A percentile compares a stretch with the other conserved stretches of the same genome.
phyloP scores from a whole-genome alignment of 2,888 invertebrate species.

The Pristionchus japonicus region DNA sequence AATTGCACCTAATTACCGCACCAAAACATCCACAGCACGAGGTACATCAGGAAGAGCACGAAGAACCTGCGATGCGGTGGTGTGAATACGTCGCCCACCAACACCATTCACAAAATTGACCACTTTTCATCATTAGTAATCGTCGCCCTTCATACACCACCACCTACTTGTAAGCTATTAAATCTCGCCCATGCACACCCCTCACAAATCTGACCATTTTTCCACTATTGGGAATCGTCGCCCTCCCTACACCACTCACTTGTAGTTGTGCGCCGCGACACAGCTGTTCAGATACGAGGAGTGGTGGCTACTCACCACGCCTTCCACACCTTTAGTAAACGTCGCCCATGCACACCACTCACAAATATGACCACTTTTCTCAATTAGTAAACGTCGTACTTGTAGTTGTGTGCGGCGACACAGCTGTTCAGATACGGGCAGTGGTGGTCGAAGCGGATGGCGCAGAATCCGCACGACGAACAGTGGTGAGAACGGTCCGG shows the following conservation, averaged over 20 bases:
- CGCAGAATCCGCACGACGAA: slow-evolving; percentile 36
- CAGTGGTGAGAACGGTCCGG: slow-evolving; percentile 39
- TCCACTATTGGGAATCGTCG: background rate
- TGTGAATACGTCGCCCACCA: background rate
- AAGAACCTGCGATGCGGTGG: slow-evolving; percentile 13
- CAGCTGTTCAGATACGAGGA: slow-evolving; percentile 42
- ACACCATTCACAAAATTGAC: background rate
- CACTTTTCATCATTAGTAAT: background rate
- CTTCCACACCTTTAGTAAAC: too few species aligned
- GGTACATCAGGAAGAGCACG: slow-evolving; percentile 37
- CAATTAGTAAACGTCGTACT: slow-evolving; percentile 9
- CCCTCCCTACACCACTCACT: too few species aligned
- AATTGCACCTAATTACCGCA: background rate
- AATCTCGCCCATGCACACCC: too few species aligned
- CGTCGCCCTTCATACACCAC: background rate
- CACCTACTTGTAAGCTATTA: too few species aligned
- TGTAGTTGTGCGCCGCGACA: slow-evolving; percentile 41
- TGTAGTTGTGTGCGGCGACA: slow-evolving; percentile 38
- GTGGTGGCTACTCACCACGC: too few species aligned
- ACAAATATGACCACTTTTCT: too few species aligned
- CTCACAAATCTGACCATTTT: too few species aligned
- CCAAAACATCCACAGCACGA: slow-evolving; percentile 31
- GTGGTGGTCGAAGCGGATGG: slow-evolving; percentile 42
- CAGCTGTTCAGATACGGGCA: slow-evolving; percentile 44
- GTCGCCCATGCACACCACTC: too few species aligned